Conservation (phyloP, 2,113 vertebrate species). For the Sula dactylatra region DNA sequence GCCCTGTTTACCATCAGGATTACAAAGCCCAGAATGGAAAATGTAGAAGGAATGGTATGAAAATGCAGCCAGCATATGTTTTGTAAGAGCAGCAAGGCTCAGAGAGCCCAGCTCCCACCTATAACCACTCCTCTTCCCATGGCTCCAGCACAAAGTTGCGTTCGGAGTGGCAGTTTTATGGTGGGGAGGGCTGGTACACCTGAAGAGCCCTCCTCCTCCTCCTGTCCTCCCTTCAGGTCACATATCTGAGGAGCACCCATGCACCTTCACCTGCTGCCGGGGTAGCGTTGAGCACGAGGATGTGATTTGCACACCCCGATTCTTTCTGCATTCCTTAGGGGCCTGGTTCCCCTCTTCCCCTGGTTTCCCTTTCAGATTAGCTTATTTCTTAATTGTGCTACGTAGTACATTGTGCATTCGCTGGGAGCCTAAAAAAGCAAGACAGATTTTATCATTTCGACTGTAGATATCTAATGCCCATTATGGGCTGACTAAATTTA, state of each 20-base stretch:
- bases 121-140: not conserved
- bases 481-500: slow-evolving; percentile 53
- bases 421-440: slow-evolving; percentile 38
- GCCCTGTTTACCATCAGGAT: not conserved
- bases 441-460: slow-evolving; percentile 57
- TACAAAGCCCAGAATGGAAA: not conserved
- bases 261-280: accelerated
- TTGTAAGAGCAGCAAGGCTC: not conserved
- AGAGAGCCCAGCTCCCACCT: not conserved
- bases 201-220: not conserved
- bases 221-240: not conserved
- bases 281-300: not conserved
- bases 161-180: not conserved
- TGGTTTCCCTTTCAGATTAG: not conserved
- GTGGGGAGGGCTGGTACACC: not conserved
- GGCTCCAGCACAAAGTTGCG: not conserved
- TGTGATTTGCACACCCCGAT: not conserved
- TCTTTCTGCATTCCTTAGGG: not conserved
- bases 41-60: not conserved
- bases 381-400: not conserved
- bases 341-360: not conserved
- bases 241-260: not conserved
- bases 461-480: slow-evolving; percentile 55
- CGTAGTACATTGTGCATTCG: not conserved
- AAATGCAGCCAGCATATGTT: not conserved